Evolutionary conservation across 1,140 invertebrate genomes (phyloP).

Genomic region (Calephelis virginiensis): DNA sequence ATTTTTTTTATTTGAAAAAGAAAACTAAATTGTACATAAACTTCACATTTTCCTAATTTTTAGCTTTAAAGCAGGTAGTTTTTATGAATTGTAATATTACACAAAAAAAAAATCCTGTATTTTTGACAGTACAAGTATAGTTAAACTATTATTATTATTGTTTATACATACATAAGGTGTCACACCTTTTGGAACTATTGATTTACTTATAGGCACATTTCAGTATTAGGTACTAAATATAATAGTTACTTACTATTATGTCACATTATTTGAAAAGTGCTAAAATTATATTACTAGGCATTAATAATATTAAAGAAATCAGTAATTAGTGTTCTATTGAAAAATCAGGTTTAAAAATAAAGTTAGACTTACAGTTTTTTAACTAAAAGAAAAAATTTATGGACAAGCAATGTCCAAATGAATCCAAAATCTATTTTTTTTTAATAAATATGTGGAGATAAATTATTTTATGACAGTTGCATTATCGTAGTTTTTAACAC

Average conservation of each 20-base stretch:
- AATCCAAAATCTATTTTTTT: too few species aligned
- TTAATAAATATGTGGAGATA: too few species aligned
- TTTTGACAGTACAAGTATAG: slow-evolving; percentile 18
- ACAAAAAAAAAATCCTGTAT: slow-evolving; percentile 7
- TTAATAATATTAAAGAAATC: slow-evolving; percentile 26
- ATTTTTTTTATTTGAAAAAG: too few species aligned
- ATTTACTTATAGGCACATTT: slow-evolving; percentile 25
- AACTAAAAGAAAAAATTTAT: neutral
- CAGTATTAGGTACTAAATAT: neutral
- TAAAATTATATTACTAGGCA: slow-evolving; percentile 1
- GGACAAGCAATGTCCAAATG: too few species aligned
- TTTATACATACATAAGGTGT: slow-evolving; percentile 33
- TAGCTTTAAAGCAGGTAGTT: too few species aligned
- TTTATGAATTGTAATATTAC: slow-evolving; percentile 1
- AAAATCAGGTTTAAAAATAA: neutral
- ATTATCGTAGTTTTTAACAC: too few species aligned
- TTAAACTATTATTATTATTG: slow-evolving; percentile 35
- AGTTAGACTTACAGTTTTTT: slow-evolving; percentile 9
- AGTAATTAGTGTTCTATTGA: slow-evolving; percentile 1
- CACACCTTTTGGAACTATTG: slow-evolving; percentile 61
- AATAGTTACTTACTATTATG: slow-evolving; percentile 13
- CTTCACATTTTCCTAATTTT: too few species aligned
- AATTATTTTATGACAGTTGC: too few species aligned
- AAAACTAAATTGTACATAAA: too few species aligned
- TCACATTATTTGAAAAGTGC: slow-evolving; percentile 6